Conservation (phyloP, 53 echinoderm and acorn worm genomes). For the Zoroaster sp. region DNA sequence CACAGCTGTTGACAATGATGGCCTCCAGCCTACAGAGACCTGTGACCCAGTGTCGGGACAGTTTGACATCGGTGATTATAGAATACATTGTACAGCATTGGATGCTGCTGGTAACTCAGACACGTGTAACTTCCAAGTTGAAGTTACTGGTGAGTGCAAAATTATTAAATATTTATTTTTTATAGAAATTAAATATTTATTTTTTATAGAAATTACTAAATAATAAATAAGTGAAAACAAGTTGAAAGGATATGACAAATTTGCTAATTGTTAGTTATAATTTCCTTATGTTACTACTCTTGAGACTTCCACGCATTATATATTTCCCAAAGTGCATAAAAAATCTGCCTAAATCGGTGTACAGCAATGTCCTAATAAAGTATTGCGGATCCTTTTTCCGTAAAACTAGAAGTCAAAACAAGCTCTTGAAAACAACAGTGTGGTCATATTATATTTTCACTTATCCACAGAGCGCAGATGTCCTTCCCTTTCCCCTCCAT, state of each 20-base stretch:
- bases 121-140: constrained; percentile 55
- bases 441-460: neutral
- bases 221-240: neutral
- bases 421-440: neutral
- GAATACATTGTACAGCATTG: constrained; percentile 56
- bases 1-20: constrained; percentile 65
- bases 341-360: neutral
- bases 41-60: constrained; percentile 62
- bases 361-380: no score
- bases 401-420: neutral
- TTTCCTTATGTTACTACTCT: neutral
- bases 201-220: neutral
- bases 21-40: constrained; percentile 42
- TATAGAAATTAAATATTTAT: neutral
- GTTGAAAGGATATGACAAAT: no score
- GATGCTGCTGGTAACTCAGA: constrained; percentile 63
- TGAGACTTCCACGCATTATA: neutral
- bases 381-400: no score
- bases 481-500: constrained; percentile 43
- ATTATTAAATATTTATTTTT: neutral
- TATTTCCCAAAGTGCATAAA: neutral
- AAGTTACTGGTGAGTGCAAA: constrained; percentile 65
- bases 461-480: constrained; percentile 52
- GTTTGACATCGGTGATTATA: constrained; percentile 16
- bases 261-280: no score